These are phyloP conservation scores for Onthophagus sagittarius DNA, from an alignment of 2,888 invertebrate species.

Conservation along the genomic window DNA sequence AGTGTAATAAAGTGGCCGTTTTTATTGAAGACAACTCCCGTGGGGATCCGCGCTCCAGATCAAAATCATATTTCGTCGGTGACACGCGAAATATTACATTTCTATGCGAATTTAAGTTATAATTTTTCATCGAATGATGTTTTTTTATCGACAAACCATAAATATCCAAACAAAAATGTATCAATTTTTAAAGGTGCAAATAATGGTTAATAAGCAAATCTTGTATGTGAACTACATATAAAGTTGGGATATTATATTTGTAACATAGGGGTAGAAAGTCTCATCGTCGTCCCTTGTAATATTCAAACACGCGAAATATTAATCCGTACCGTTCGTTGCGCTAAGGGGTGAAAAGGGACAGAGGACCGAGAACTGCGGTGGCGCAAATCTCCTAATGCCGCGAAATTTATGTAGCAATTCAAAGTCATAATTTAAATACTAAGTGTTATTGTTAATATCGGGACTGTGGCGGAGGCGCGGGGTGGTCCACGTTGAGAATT, in stretches of 20 bases:
- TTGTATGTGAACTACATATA: neutral
- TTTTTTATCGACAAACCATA: conserved; percentile 8
- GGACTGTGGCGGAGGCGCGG: conserved; percentile 44
- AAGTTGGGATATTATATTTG: neutral
- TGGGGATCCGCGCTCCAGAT: conserved; percentile 40
- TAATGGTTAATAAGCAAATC: too few species aligned
- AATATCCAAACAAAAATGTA: too few species aligned
- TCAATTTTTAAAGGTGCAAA: too few species aligned
- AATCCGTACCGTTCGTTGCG: conserved; percentile 1
- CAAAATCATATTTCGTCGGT: conserved; percentile 45
- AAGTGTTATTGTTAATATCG: conserved; percentile 52
- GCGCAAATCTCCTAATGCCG: conserved; percentile 46
- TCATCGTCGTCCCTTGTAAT: neutral
- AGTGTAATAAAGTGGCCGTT: conserved; percentile 45
- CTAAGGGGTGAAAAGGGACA: conserved; percentile 11
- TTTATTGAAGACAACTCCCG: conserved; percentile 44
- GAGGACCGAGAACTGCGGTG: conserved; percentile 19
- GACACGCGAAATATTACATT: conserved; percentile 47
- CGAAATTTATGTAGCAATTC: conserved; percentile 50
- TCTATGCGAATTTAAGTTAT: conserved; percentile 42
- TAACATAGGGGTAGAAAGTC: neutral
- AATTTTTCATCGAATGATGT: conserved; percentile 36
- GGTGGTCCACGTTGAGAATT: conserved; percentile 29
- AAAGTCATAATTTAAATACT: conserved; percentile 52
- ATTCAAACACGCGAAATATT: conserved; percentile 12